phyloP scores from a whole-genome alignment of 2,888 invertebrate species.

The Callosobruchus maculatus region DNA sequence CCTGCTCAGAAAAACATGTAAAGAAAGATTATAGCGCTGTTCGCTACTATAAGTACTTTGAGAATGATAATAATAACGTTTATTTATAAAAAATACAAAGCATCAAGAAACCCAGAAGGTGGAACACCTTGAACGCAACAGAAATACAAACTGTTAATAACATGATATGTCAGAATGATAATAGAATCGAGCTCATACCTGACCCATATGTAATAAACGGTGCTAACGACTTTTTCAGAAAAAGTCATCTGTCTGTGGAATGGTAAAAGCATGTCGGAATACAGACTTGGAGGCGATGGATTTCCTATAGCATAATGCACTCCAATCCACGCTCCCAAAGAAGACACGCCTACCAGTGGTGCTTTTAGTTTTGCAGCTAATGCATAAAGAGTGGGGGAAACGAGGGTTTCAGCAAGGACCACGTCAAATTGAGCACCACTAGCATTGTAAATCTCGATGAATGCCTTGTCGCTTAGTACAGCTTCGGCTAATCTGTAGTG shows the following conservation, averaged over 20 bases:
- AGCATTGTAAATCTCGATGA: conserved; percentile 29
- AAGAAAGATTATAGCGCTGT: too few species aligned
- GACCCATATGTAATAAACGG: conserved; percentile 31
- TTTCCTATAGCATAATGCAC: conserved; percentile 33
- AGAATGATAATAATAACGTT: too few species aligned
- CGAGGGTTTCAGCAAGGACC: conserved; percentile 32
- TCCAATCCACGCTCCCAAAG: conserved; percentile 31
- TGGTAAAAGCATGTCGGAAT: conserved; percentile 34
- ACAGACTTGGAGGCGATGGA: conserved; percentile 29
- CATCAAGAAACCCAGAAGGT: too few species aligned
- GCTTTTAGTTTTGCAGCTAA: conserved; percentile 27
- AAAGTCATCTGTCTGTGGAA: conserved; percentile 41
- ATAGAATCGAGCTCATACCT: too few species aligned
- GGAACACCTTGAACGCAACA: too few species aligned
- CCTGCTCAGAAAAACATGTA: too few species aligned
- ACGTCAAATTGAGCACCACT: conserved; percentile 30
- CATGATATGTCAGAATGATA: too few species aligned
- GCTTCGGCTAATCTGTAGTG: conserved; percentile 26
- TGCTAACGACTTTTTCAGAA: conserved; percentile 40
- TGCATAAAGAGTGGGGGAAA: conserved; percentile 29
- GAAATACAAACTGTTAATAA: too few species aligned
- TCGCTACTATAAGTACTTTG: too few species aligned
- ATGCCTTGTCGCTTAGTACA: conserved; percentile 26
- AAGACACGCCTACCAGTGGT: conserved; percentile 31
- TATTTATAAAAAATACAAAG: too few species aligned